A percentile compares a stretch with the other conserved stretches of the same genome.
Evolutionary conservation across 2,113 vertebrate species (phyloP).

Genomic region (Malurus elegans): DNA sequence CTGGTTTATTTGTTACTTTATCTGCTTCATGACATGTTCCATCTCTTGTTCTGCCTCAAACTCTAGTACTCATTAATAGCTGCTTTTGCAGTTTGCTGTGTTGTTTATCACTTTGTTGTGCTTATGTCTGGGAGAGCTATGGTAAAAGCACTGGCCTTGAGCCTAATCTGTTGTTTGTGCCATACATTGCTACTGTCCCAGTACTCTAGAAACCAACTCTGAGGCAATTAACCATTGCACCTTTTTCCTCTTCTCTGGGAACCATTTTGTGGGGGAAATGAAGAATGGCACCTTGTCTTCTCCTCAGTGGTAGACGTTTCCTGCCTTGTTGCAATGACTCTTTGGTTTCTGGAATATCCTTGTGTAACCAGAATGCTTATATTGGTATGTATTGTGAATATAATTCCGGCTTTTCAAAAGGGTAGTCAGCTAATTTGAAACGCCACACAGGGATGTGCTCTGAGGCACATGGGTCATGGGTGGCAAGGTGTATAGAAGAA

Average conservation of each 20-base stretch:
- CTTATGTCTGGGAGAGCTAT: not conserved
- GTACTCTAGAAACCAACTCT: not conserved
- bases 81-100: not conserved
- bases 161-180: not conserved
- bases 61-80: not conserved
- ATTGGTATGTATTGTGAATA: not conserved
- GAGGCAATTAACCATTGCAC: not conserved
- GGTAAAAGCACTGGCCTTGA: not conserved
- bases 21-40: not conserved
- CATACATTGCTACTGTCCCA: not conserved
- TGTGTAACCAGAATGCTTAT: not conserved
- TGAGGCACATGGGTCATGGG: not conserved
- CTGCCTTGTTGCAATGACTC: not conserved
- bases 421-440: not conserved
- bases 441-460: not conserved
- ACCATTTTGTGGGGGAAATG: not conserved
- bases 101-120: not conserved
- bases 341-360: not conserved
- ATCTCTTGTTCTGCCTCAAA: not conserved
- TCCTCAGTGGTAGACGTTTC: not conserved
- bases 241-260: not conserved
- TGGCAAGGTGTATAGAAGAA: not conserved
- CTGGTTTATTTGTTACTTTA: not conserved
- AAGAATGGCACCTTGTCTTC: not conserved
- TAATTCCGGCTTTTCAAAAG: not conserved